These are phyloP conservation scores for Pyrocephalus nanus DNA, from an alignment of 2,797 vertebrate species.

Conservation along the genomic window DNA sequence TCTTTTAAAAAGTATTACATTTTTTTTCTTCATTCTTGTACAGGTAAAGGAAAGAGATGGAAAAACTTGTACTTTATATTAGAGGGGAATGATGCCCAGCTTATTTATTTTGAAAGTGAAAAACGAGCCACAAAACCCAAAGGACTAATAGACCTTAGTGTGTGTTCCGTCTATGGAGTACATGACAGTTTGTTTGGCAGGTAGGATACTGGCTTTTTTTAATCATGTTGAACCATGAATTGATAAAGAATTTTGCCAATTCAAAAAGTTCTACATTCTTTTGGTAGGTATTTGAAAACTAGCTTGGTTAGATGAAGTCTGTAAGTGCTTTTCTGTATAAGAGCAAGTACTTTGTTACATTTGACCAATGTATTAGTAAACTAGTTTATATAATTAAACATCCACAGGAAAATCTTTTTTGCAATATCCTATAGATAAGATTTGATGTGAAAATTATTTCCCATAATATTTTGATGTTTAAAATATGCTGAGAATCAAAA, in stretches of 20 bases:
- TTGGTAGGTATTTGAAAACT: not conserved
- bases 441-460: not conserved
- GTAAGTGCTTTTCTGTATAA: not conserved
- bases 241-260: not conserved
- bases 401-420: not conserved
- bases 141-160: conserved; percentile 97
- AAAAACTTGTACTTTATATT: conserved; percentile 98
- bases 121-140: conserved; percentile 99
- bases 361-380: not conserved
- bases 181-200: conserved; percentile 99
- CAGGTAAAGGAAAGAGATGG: conserved; percentile 98
- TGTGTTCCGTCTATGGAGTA: conserved; percentile 94
- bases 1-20: not conserved
- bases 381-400: not conserved
- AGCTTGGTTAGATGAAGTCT: not conserved
- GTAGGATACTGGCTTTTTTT: conserved; percentile 74
- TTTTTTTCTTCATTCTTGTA: not conserved
- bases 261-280: not conserved
- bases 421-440: not conserved
- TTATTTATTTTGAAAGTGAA: conserved; percentile 99
- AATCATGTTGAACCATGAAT: not conserved
- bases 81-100: conserved; percentile 96
- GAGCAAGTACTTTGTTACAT: not conserved
- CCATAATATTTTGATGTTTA: not conserved
- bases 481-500: not conserved